These are phyloP conservation scores for Octomys mimax DNA, from an alignment of 2,797 vertebrate genomes.

Conservation along the genomic window DNA sequence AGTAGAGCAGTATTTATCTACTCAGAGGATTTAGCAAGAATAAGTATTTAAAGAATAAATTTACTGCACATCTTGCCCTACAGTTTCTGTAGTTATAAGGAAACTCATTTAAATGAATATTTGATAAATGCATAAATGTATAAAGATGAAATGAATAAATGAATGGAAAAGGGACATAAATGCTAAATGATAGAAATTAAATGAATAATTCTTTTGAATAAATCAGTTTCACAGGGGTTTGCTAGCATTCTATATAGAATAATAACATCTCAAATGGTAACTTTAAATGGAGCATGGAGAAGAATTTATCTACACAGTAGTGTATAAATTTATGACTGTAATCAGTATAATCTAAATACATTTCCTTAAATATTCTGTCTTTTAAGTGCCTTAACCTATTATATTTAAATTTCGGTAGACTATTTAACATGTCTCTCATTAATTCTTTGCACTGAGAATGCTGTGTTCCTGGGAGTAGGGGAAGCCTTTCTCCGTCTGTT, in stretches of 20 bases:
- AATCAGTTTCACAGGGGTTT: conserved; percentile 83
- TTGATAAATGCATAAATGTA: conserved; percentile 90
- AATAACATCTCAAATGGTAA: conserved; percentile 79
- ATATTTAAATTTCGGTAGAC: conserved; percentile 29
- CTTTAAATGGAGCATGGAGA: conserved; percentile 72
- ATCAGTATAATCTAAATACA: conserved; percentile 61
- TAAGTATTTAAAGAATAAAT: conserved; percentile 87
- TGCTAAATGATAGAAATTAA: conserved; percentile 89
- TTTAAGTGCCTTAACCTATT: conserved; percentile 51
- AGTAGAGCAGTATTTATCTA: conserved; percentile 70
- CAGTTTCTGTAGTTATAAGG: conserved; percentile 86
- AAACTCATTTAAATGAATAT: conserved; percentile 90
- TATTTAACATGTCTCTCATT: not conserved
- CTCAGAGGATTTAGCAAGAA: conserved; percentile 83
- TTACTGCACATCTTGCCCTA: conserved; percentile 82
- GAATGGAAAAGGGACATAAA: conserved; percentile 88
- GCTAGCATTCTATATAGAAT: conserved; percentile 77
- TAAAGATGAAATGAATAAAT: conserved; percentile 90
- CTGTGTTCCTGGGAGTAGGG: conserved; percentile 15
- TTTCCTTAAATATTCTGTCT: conserved; percentile 3
- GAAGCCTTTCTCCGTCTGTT: not conserved
- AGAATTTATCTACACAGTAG: conserved; percentile 72
- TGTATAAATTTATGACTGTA: conserved; percentile 61
- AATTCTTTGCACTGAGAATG: not conserved
- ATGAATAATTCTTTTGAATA: conserved; percentile 89